A percentile compares a stretch with the other conserved stretches of the same genome.
These are phyloP conservation scores for Pherbina coryleti DNA, from an alignment of 2,888 invertebrate species.

Conservation along the genomic window DNA sequence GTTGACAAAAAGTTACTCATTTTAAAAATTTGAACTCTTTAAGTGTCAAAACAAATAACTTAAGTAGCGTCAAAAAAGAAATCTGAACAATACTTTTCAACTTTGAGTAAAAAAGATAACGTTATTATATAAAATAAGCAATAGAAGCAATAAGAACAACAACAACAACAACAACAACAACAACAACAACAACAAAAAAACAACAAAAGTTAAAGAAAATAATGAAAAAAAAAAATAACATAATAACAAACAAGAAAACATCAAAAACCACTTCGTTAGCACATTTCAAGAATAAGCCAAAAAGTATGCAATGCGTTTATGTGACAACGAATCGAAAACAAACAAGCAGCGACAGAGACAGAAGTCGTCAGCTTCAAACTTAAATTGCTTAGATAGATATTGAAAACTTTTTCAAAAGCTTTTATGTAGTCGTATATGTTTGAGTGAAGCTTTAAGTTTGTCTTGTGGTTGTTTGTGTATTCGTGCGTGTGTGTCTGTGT, in stretches of 20 bases:
- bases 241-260: not conserved
- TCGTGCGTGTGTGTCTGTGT: not conserved
- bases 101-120: no score
- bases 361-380: constrained; percentile 14
- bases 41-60: no score
- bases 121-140: no score
- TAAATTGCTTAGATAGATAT: constrained; percentile 16
- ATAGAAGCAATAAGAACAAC: no score
- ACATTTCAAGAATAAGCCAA: constrained; percentile 13
- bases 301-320: constrained; percentile 31
- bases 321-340: not conserved
- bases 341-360: not conserved
- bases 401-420: not conserved
- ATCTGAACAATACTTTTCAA: no score
- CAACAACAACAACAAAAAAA: not conserved
- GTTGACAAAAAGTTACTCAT: no score
- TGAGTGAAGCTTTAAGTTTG: not conserved
- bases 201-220: no score
- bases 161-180: no score
- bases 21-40: no score
- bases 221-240: no score
- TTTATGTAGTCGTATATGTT: not conserved
- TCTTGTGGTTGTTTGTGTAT: not conserved
- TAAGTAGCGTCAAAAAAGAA: no score
- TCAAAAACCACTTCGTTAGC: constrained; percentile 20